Evolutionary conservation across 2,113 vertebrate genomes (phyloP).

Genomic region (Pelecanus crispus): DNA sequence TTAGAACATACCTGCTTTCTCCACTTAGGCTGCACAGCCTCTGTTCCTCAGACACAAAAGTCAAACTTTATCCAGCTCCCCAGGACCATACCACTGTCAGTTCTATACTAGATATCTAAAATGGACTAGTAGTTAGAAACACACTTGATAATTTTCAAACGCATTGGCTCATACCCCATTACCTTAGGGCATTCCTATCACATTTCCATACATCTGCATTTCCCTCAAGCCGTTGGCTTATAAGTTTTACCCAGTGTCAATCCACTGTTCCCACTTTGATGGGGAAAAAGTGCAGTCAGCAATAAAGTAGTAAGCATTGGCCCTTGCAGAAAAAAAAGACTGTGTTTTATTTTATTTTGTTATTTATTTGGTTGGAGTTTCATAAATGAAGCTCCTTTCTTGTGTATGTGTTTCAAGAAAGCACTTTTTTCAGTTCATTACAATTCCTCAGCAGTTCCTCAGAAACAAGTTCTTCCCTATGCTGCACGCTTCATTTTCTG

Average conservation of each 20-base stretch:
- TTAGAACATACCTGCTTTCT: not conserved
- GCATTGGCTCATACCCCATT: not conserved
- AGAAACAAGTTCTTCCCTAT: slow-evolving; percentile 41
- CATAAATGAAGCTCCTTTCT: slow-evolving; percentile 32
- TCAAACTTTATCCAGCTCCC: not conserved
- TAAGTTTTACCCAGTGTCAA: slow-evolving; percentile 5
- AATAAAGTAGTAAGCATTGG: not conserved
- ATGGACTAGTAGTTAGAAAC: not conserved
- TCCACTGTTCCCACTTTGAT: not conserved
- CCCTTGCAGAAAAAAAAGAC: not conserved
- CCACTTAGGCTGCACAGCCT: not conserved
- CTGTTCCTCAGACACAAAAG: not conserved
- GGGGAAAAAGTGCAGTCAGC: slow-evolving; percentile 29
- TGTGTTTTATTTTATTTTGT: slow-evolving; percentile 2
- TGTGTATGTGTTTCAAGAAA: slow-evolving; percentile 5
- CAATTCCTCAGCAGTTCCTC: slow-evolving; percentile 53
- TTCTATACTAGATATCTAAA: not conserved
- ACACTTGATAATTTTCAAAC: not conserved
- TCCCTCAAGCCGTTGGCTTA: slow-evolving; percentile 22
- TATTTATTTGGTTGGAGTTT: slow-evolving; percentile 36
- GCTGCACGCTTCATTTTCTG: slow-evolving; percentile 54
- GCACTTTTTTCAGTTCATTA: slow-evolving; percentile 39
- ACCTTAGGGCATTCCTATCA: slow-evolving; percentile 13
- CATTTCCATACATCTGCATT: slow-evolving; percentile 51
- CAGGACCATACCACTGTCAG: not conserved